Percentiles rank a stretch among this genome's conserved stretches.
Conservation (phyloP, 2,888 invertebrate genomes). For the Subacronicta megacephala region DNA sequence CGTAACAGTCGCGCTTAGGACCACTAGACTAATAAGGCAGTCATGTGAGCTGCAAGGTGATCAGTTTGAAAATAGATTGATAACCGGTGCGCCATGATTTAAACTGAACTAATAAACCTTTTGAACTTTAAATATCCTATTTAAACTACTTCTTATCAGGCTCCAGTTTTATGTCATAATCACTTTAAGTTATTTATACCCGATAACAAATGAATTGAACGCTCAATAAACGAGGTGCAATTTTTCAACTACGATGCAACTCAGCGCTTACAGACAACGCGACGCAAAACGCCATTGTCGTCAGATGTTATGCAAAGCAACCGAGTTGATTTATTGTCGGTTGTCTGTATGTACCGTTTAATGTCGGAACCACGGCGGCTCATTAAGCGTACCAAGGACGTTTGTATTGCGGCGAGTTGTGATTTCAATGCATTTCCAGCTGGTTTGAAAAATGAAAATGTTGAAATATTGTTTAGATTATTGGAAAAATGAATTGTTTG, state of each 20-base stretch:
- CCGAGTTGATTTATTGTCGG: conserved; percentile 42
- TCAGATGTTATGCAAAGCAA: conserved; percentile 48
- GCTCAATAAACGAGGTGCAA: conserved; percentile 27
- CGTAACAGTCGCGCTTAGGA: too few species aligned
- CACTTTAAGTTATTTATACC: background rate
- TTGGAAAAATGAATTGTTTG: background rate
- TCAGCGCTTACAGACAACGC: conserved; percentile 33
- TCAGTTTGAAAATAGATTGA: too few species aligned
- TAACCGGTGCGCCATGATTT: too few species aligned
- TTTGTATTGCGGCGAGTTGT: conserved; percentile 27
- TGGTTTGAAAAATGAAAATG: conserved; percentile 8
- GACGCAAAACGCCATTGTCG: conserved; percentile 40
- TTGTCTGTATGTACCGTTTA: conserved; percentile 30
- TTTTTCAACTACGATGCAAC: conserved; percentile 20
- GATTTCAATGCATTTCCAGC: conserved; percentile 2
- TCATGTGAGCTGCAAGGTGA: too few species aligned
- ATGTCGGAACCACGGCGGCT: conserved; percentile 37
- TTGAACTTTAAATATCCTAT: too few species aligned
- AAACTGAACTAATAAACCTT: too few species aligned
- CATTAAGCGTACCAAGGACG: conserved; percentile 33
- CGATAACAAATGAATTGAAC: background rate
- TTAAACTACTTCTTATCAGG: too few species aligned
- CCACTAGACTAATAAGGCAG: too few species aligned
- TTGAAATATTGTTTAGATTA: background rate
- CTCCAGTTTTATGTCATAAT: too few species aligned